Percentiles rank a stretch among this genome's conserved stretches.
Conservation (phyloP, 2,888 invertebrate species). For the Chrysopilus asiliformis region DNA sequence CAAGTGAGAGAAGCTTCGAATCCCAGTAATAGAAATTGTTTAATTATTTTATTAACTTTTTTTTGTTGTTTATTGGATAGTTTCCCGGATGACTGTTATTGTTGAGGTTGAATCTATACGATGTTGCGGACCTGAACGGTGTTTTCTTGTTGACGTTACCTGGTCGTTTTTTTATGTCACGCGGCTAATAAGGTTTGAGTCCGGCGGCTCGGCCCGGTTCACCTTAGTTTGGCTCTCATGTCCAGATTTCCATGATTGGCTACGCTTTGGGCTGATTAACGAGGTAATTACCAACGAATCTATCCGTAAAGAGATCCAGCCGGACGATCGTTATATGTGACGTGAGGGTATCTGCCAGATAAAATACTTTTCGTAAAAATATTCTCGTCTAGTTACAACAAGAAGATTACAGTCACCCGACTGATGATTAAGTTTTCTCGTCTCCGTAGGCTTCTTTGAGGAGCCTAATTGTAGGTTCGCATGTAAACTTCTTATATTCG, state of each 20-base stretch:
- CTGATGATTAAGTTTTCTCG: no score
- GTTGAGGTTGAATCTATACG: no score
- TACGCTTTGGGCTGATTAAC: constrained; percentile 9
- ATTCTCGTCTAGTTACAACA: background rate
- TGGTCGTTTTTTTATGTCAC: constrained; percentile 5
- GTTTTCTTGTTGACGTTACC: no score
- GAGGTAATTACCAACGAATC: constrained; percentile 5
- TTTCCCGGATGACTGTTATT: no score
- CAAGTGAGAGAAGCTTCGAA: constrained; percentile 1
- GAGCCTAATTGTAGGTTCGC: constrained; percentile 6
- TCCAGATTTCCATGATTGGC: constrained; percentile 5
- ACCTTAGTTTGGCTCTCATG: background rate
- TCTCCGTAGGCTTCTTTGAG: no score
- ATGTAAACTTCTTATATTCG: no score
- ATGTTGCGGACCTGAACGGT: no score
- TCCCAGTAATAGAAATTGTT: constrained; percentile 7
- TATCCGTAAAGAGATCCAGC: background rate
- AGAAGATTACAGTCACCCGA: background rate
- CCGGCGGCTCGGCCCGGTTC: no score
- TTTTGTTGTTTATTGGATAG: no score
- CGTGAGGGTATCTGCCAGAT: background rate
- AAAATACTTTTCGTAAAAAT: background rate
- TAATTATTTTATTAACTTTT: constrained; percentile 12
- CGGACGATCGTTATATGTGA: background rate
- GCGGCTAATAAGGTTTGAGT: constrained; percentile 3